A percentile compares a stretch with the other conserved stretches of the same genome.
Conservation (phyloP, 2,113 vertebrate species). For the Crotalus viridis region DNA sequence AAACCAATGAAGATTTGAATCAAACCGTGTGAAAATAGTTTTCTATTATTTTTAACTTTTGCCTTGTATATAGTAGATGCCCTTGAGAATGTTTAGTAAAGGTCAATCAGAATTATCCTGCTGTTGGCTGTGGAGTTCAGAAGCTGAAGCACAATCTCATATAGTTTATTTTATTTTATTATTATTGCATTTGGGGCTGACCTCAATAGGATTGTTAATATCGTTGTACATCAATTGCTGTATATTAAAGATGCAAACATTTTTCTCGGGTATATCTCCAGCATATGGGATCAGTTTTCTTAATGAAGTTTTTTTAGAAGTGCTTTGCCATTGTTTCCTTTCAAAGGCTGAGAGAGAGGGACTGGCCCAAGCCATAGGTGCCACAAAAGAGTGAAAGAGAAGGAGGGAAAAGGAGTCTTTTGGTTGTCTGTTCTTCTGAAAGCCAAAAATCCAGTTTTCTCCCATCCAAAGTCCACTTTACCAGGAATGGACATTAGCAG, state of each 20-base stretch:
- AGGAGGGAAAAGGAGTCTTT: neutral
- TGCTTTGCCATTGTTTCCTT: neutral
- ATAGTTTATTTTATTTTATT: neutral
- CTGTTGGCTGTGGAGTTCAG: neutral
- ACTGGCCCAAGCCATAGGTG: neutral
- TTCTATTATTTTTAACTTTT: neutral
- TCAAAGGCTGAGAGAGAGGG: neutral
- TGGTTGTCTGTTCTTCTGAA: neutral
- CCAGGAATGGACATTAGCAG: neutral
- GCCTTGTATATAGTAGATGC: neutral
- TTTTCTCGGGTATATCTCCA: neutral
- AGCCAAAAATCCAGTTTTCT: neutral
- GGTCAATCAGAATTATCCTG: neutral
- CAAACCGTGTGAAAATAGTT: neutral
- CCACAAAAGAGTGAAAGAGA: neutral
- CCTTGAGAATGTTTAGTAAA: neutral
- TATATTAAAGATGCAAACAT: neutral
- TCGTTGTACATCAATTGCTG: neutral
- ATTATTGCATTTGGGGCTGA: neutral
- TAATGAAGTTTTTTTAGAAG: neutral
- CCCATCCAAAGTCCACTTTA: neutral
- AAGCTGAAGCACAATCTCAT: neutral
- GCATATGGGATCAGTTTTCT: neutral
- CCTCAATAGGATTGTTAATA: neutral
- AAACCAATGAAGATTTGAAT: neutral